phyloP scores from a whole-genome alignment of 2,113 vertebrate genomes.

The Tragelaphus imberbis region DNA sequence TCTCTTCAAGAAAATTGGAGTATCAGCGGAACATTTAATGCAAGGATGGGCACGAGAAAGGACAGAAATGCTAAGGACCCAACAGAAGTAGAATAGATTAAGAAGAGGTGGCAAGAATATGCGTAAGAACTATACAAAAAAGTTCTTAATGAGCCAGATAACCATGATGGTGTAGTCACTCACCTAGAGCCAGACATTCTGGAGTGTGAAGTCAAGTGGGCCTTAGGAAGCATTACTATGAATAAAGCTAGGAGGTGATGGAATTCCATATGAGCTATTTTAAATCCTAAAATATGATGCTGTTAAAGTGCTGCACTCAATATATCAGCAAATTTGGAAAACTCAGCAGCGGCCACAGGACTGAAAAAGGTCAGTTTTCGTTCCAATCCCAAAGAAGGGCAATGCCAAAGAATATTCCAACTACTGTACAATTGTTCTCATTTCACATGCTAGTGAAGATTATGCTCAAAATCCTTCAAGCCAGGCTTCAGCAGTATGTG shows the following conservation, averaged over 20 bases:
- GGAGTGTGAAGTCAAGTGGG: background rate
- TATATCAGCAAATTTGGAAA: background rate
- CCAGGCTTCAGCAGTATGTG: background rate
- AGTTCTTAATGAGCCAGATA: background rate
- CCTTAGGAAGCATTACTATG: background rate
- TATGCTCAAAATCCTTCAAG: background rate
- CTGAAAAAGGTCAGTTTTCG: background rate
- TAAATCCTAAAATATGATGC: background rate
- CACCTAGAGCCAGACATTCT: background rate
- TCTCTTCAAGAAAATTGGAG: background rate
- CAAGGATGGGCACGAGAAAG: background rate
- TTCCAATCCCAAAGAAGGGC: background rate
- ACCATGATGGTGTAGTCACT: background rate
- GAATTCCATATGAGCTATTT: background rate
- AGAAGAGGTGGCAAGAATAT: background rate
- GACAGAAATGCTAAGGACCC: background rate
- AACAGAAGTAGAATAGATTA: background rate
- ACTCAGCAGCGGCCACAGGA: background rate
- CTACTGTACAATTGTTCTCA: background rate
- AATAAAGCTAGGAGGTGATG: background rate
- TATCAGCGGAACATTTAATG: background rate
- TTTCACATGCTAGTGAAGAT: background rate
- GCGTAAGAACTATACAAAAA: background rate
- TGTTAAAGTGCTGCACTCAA: background rate
- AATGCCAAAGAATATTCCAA: background rate